Percentiles rank a stretch among this genome's conserved stretches.
Conservation (phyloP, 2,797 vertebrate genomes). For the Sarcoramphus papa region DNA sequence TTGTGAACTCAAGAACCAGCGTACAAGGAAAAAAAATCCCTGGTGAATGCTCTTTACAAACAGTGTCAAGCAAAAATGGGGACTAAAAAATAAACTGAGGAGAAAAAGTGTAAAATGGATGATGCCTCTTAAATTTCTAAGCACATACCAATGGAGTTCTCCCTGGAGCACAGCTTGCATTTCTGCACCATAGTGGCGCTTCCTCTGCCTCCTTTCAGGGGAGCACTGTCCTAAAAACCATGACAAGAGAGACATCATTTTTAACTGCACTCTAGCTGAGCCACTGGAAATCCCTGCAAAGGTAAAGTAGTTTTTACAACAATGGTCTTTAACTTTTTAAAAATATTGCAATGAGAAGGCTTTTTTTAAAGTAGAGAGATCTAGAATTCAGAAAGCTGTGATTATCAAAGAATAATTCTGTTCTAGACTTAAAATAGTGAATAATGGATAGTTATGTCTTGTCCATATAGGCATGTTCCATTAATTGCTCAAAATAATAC, state of each 20-base stretch:
- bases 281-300: background rate
- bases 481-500: background rate
- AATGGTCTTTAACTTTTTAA: background rate
- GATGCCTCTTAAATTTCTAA: background rate
- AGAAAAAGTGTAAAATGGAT: background rate
- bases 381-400: background rate
- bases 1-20: background rate
- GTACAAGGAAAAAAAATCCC: background rate
- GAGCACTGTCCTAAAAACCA: conserved; percentile 83
- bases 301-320: background rate
- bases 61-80: background rate
- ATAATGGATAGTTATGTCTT: background rate
- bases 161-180: conserved; percentile 93
- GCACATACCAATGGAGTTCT: conserved; percentile 91
- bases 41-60: background rate
- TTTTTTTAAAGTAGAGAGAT: background rate
- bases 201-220: conserved; percentile 92
- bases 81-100: background rate
- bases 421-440: background rate
- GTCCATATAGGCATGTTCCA: background rate
- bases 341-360: background rate
- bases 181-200: conserved; percentile 97
- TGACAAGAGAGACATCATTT: background rate
- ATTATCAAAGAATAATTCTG: background rate
- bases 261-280: background rate